These are phyloP conservation scores for Vanessa tameamea DNA, from an alignment of 1,140 invertebrate genomes.

Conservation along the genomic window DNA sequence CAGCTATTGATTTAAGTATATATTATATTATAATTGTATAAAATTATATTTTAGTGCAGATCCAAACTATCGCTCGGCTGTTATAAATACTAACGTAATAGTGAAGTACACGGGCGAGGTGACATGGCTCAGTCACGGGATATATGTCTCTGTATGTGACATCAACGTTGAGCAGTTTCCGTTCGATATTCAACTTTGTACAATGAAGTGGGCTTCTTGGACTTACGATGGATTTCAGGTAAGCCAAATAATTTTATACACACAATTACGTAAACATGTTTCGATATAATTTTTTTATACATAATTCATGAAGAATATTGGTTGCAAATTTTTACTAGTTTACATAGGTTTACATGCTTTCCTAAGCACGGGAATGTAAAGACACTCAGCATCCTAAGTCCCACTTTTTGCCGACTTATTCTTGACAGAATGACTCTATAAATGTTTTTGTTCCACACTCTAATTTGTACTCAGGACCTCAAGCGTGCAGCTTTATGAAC, in stretches of 20 bases:
- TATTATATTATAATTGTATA: background rate
- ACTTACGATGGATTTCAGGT: constrained; percentile 97
- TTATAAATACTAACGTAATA: constrained; percentile 92
- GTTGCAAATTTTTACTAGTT: too few species aligned
- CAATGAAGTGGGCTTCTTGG: constrained; percentile 98
- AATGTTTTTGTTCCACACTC: too few species aligned
- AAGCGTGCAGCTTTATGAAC: too few species aligned
- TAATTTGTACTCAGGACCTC: too few species aligned
- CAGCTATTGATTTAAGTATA: background rate
- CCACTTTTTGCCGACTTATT: too few species aligned
- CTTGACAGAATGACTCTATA: too few species aligned
- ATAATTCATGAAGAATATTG: too few species aligned
- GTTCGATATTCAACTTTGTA: constrained; percentile 95
- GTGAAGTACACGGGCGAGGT: constrained; percentile 87
- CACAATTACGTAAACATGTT: too few species aligned
- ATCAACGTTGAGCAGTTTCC: constrained; percentile 97
- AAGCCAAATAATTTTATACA: background rate
- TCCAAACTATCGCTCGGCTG: constrained; percentile 88
- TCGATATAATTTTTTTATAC: too few species aligned
- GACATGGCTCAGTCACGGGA: constrained; percentile 90
- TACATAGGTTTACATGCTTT: too few species aligned
- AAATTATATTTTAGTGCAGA: constrained; percentile 85
- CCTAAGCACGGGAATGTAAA: too few species aligned
- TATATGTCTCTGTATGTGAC: constrained; percentile 93
- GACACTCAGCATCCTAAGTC: too few species aligned